Evolutionary conservation across 2,113 vertebrate genomes (phyloP), one percentile per base, ranked within the genome.

Genomic region (Chaenogobius annularis): DNA sequence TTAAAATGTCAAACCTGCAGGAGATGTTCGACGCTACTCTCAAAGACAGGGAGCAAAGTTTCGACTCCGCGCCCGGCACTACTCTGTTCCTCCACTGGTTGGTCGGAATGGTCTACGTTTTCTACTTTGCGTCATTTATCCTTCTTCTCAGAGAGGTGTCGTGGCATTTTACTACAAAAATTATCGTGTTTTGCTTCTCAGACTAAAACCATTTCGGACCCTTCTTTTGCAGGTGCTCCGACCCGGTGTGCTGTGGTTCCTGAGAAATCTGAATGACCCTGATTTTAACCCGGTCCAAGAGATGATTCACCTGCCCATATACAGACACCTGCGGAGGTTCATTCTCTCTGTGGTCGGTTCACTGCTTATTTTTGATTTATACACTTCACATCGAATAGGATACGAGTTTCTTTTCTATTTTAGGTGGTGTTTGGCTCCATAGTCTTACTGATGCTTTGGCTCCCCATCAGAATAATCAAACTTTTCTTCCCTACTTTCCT

Each of bases 51-150:
- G 94, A 97, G 71, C 77, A 96, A 87, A 99, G 97, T 81, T 98
- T 99, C 83, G 95, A 97, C 74, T 96, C 96, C 0, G 96, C 97
- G 1, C 96, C 97, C 2, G 96, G 97, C 7, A 99, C 97, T 5
- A 99, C 97, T 40, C 97, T 99, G 96, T 98, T 98, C 82, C 93
- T 99, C 72, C 97, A 99, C 68, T 99, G 97, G 97, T 90, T 99
- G 20, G 97, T 99, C 15, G 97, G 97, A 63, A 98, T 99, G 97
- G 97, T 99, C 23, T 99, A 99, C 0, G 97, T 99, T 80, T 99
- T 98, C 87, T 99, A 99, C 89, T 99, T 99, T 5, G 97, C 97
- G 46, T 98, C 97, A 68, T 99, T 98, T 89, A 98, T 99, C 66
- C 95, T 98, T 58, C 78, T 99, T n/a, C 93, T 99, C 73, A 89